A percentile compares a stretch with the other conserved stretches of the same genome.
Conservation (phyloP, 2,797 vertebrate genomes). For the Neopelma chrysocephalum region DNA sequence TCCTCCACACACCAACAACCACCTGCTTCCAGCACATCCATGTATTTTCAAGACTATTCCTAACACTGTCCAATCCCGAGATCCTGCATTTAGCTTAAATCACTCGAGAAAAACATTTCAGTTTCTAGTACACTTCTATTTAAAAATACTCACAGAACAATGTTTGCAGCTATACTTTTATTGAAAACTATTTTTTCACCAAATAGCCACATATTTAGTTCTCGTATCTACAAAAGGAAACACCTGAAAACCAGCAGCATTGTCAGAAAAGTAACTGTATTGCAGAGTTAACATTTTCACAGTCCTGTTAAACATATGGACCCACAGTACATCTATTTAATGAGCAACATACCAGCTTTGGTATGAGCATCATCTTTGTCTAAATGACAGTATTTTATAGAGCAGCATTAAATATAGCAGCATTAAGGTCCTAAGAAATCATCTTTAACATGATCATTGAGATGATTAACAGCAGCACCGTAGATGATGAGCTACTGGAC, state of each 20-base stretch:
- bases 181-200: slow-evolving; percentile 3
- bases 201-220: neutral
- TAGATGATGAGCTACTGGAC: neutral
- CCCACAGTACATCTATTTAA: neutral
- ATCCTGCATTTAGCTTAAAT: neutral
- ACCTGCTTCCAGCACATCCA: neutral
- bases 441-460: neutral
- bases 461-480: neutral
- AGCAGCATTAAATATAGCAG: neutral
- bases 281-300: neutral
- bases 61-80: neutral
- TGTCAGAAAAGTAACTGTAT: neutral
- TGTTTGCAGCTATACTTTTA: slow-evolving; percentile 19
- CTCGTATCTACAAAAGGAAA: neutral
- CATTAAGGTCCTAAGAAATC: neutral
- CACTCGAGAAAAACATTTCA: rapidly evolving
- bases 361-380: neutral
- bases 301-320: neutral
- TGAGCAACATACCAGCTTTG: neutral
- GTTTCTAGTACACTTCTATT: neutral
- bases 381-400: neutral
- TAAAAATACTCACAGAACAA: slow-evolving; percentile 7
- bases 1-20: neutral
- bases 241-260: neutral
- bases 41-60: neutral